Conservation (phyloP, 1,140 invertebrate genomes). For the Drosophila pandora region DNA sequence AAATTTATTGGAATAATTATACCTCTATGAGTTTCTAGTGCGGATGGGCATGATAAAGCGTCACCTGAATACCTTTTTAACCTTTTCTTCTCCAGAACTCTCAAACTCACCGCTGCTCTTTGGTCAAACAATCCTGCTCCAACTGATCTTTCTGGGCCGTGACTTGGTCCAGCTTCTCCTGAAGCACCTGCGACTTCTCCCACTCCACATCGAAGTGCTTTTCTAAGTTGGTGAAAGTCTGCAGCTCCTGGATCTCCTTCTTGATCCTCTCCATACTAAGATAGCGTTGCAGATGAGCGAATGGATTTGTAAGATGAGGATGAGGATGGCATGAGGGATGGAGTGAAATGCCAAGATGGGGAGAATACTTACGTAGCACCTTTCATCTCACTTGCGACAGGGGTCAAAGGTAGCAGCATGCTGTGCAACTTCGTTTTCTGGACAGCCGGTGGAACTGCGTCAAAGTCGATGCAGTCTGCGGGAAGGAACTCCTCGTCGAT, state of each 20-base stretch:
- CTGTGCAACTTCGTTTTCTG: not conserved
- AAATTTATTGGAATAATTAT: not conserved
- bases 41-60: not conserved
- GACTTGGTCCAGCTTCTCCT: constrained; percentile 35
- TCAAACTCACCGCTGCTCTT: constrained; percentile 62
- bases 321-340: constrained; percentile 12
- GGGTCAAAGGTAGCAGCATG: constrained; percentile 41
- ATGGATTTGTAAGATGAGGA: constrained; percentile 6
- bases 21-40: not conserved
- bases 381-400: constrained; percentile 21
- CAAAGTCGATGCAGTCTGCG: constrained; percentile 36
- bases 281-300: not conserved
- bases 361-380: constrained; percentile 42
- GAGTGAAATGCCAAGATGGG: not conserved
- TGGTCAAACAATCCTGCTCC: constrained; percentile 43
- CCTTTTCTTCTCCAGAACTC: not conserved
- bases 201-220: constrained; percentile 55
- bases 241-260: constrained; percentile 57
- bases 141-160: constrained; percentile 41
- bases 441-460: not conserved
- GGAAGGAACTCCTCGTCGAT: constrained; percentile 42
- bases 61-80: not conserved
- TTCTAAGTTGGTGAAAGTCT: constrained; percentile 68
- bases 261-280: constrained; percentile 51
- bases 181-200: constrained; percentile 41